phyloP scores from a whole-genome alignment of 2,888 invertebrate species.

The Tetragonisca angustula region DNA sequence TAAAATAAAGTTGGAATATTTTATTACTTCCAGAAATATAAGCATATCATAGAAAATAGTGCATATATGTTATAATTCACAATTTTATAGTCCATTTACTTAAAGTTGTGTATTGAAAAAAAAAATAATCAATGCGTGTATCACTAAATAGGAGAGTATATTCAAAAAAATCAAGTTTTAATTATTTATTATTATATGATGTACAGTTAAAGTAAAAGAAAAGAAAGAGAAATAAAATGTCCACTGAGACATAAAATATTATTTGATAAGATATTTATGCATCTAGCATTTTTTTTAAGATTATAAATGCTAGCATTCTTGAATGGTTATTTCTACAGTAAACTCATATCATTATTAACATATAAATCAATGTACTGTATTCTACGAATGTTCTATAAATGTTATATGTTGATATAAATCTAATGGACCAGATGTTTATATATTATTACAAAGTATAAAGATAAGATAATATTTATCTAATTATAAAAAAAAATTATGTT shows the following conservation, averaged over 20 bases:
- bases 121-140: slow-evolving; percentile 52
- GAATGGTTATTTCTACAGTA: slow-evolving; percentile 76
- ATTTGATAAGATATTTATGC: slow-evolving; percentile 39
- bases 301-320: slow-evolving; percentile 71
- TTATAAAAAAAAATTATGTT: slow-evolving; percentile 71
- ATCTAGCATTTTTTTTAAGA: slow-evolving; percentile 56
- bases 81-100: slow-evolving; percentile 18
- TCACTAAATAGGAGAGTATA: slow-evolving; percentile 35
- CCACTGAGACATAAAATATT: slow-evolving; percentile 31
- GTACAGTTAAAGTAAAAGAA: slow-evolving; percentile 40
- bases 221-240: slow-evolving; percentile 1
- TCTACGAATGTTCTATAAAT: slow-evolving; percentile 83
- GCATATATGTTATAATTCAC: slow-evolving; percentile 26
- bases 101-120: neutral
- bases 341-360: slow-evolving; percentile 78
- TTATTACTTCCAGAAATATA: slow-evolving; percentile 48
- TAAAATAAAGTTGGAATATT: slow-evolving; percentile 38
- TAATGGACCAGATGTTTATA: slow-evolving; percentile 84
- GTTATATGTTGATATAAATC: slow-evolving; percentile 83
- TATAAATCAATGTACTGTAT: slow-evolving; percentile 79
- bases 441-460: slow-evolving; percentile 78
- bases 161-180: slow-evolving; percentile 39
- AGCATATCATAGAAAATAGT: slow-evolving; percentile 14
- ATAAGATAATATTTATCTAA: slow-evolving; percentile 81
- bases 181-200: slow-evolving; percentile 35